These are phyloP conservation scores for Thaumetopoea pityocampa DNA, from an alignment of 1,140 invertebrate genomes.

Conservation along the genomic window DNA sequence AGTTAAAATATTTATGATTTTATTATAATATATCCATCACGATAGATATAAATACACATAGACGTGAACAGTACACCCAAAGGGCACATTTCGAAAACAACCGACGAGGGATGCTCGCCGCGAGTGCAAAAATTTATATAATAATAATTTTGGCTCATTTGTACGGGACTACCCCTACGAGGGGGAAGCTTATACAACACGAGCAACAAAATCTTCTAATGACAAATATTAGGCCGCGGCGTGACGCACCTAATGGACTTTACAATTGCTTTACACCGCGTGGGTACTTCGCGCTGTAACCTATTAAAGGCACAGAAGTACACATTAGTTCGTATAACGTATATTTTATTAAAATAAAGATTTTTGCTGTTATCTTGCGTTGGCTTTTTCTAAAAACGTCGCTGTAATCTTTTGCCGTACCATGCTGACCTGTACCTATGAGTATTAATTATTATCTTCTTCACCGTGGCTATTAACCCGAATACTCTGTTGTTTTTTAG, in stretches of 20 bases:
- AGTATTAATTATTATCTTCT: too few relatives aligned
- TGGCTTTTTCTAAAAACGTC: too few relatives aligned
- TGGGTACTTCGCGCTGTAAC: slow-evolving; percentile 36
- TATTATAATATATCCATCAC: slow-evolving; percentile 1
- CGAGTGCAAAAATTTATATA: slow-evolving; percentile 49
- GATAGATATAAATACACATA: slow-evolving; percentile 16
- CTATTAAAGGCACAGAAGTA: slow-evolving; percentile 35
- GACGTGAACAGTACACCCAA: slow-evolving; percentile 39
- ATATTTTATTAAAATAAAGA: slow-evolving; percentile 1
- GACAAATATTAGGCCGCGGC: slow-evolving; percentile 60
- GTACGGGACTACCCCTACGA: slow-evolving; percentile 38
- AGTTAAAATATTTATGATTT: too few relatives aligned
- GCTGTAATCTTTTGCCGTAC: too few relatives aligned
- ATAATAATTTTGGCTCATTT: slow-evolving; percentile 54
- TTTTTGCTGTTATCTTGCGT: too few relatives aligned
- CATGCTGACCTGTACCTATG: too few relatives aligned
- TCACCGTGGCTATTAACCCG: too few relatives aligned
- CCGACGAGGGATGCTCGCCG: slow-evolving; percentile 42
- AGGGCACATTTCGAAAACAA: slow-evolving; percentile 55
- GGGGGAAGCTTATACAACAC: slow-evolving; percentile 39
- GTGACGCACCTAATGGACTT: slow-evolving; percentile 56
- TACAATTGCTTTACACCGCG: slow-evolving; percentile 51
- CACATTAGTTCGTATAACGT: slow-evolving; percentile 32
- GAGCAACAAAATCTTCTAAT: slow-evolving; percentile 60
- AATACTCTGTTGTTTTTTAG: too few relatives aligned